Base-by-base conservation (phyloP, 2,797 vertebrate species). In the Psittacula derbiana region DNA sequence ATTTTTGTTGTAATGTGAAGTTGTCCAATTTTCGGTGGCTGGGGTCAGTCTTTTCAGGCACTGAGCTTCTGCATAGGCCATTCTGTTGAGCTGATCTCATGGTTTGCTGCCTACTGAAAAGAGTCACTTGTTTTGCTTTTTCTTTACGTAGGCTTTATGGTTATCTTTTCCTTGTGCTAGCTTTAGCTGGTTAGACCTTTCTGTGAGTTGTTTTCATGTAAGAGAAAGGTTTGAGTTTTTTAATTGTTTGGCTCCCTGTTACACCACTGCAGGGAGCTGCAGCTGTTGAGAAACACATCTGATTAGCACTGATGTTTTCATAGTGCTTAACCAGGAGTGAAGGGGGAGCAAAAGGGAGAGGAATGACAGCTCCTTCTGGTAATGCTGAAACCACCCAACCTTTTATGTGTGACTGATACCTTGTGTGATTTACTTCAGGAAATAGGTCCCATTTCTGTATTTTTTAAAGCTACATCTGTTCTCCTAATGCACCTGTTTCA, bases 361-460 rank as follows among this genome's bases (percentile, higher is more conserved):
- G 47, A 89, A 40, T 15, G 28, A 25, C 30, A 36, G 16, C 40
- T 69, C 15, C 25, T 73, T 72, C 14, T 30, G 30, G 4, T 64
- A 21, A 16, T 0, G 0, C 2, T 21, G 9, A 78, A 87, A 47
- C 14, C 4, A 47, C 16, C 4, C 9, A 67, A 1, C 19, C 8
- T 80, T 67, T 64, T 44, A 16, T 11, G 17, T 9, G 8, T 70
- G 20, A 8, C 31, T 52, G 49, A 41, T 49, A 49, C 14, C 13
- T 57, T 55, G 6, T 4, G 5, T 52, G 58, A 24, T 60, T 65
- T 49, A 27, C 23, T 62, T 73, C 15, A 66, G 40, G 53, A 79
- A 49, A 23, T 1, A 33, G 23, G 11, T 33, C 28, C 17, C 21
- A 41, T 1, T 69, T 91, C 41, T 79, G 41, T 44, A 14, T 67